These are phyloP conservation scores for Eupeodes luniger DNA, from an alignment of 2,888 invertebrate species.

Conservation along the genomic window DNA sequence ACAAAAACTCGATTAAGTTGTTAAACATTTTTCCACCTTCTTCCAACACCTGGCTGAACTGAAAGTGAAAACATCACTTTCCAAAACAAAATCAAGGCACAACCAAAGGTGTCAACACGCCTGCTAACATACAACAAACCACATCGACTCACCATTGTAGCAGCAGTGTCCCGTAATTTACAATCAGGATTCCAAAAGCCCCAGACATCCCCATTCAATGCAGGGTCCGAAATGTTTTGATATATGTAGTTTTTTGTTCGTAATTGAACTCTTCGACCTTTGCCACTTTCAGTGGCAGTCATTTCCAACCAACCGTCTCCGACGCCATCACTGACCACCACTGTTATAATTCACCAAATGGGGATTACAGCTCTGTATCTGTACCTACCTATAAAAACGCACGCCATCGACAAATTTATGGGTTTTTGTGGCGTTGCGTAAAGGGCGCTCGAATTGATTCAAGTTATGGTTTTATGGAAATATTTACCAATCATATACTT, in stretches of 20 bases:
- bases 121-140: conserved; percentile 3
- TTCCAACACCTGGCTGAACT: conserved; percentile 3
- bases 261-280: conserved; percentile 64
- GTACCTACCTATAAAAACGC: not conserved
- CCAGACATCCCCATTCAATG: conserved; percentile 3
- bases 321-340: not conserved
- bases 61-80: conserved; percentile 70
- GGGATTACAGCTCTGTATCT: not conserved
- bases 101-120: conserved; percentile 47
- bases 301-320: not conserved
- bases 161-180: conserved; percentile 60
- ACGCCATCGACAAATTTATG: conserved; percentile 55
- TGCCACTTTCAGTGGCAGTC: conserved; percentile 6
- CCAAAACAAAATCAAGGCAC: conserved; percentile 36
- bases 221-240: conserved; percentile 33
- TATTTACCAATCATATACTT: conserved; percentile 41
- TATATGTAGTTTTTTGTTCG: conserved; percentile 32
- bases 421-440: conserved; percentile 58
- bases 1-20: conserved; percentile 42
- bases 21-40: conserved; percentile 17
- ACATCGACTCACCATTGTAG: conserved; percentile 10
- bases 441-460: conserved; percentile 50
- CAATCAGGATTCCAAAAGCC: conserved; percentile 56
- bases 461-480: conserved; percentile 8
- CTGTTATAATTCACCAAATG: not conserved